Evolutionary conservation across 1,140 invertebrate species (phyloP).

Genomic region (Diprion similis): DNA sequence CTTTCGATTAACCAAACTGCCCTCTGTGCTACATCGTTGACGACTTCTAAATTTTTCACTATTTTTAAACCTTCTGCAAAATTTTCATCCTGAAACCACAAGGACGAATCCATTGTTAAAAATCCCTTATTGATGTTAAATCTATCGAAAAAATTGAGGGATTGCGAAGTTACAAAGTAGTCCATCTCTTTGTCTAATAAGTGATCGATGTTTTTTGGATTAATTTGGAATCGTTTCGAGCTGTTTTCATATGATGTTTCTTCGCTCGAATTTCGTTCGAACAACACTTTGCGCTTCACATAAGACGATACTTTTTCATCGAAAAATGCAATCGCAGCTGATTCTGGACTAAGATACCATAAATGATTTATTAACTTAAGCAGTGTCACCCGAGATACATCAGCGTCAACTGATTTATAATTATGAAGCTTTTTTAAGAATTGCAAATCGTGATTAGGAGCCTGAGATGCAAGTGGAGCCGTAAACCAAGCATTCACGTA

Average conservation of each 20-base stretch:
- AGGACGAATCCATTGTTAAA: constrained; percentile 13
- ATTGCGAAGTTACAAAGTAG: constrained; percentile 6
- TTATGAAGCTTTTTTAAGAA: constrained; percentile 30
- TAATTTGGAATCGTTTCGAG: background rate
- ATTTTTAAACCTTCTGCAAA: constrained; percentile 15
- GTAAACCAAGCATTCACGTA: constrained; percentile 40
- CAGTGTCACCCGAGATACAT: constrained; percentile 20
- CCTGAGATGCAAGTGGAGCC: constrained; percentile 24
- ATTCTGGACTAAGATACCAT: constrained; percentile 34
- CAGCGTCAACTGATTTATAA: constrained; percentile 25
- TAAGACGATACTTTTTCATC: constrained; percentile 20
- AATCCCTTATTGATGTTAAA: constrained; percentile 17
- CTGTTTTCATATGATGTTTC: background rate
- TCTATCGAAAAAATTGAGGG: constrained; percentile 3
- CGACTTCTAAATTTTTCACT: constrained; percentile 13
- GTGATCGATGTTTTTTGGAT: background rate
- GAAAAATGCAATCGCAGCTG: constrained; percentile 32
- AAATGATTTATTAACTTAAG: constrained; percentile 34
- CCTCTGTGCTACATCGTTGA: constrained; percentile 18
- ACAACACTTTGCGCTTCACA: background rate
- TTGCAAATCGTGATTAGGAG: constrained; percentile 33
- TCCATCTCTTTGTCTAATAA: constrained; percentile 13
- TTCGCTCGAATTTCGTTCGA: background rate
- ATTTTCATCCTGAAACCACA: constrained; percentile 18
- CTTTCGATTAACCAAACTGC: constrained; percentile 14